Conservation (phyloP, 2,113 vertebrate genomes). For the Circaetus gallicus region DNA sequence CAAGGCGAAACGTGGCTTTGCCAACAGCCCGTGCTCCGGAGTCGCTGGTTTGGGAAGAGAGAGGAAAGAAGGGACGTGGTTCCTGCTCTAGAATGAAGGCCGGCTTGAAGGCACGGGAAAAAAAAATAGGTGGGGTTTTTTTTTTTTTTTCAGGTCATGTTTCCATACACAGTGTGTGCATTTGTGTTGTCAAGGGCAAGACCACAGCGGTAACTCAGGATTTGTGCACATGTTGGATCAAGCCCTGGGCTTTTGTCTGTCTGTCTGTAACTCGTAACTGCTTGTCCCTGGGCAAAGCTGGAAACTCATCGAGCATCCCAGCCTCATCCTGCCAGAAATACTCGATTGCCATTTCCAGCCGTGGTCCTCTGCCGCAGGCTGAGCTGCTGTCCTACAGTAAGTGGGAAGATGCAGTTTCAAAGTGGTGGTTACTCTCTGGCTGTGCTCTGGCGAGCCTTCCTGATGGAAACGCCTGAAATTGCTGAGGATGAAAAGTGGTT, state of each 20-base stretch:
- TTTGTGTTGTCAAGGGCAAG: not conserved
- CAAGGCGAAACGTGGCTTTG: not conserved
- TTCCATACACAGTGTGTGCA: fast-evolving
- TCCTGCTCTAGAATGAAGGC: not conserved
- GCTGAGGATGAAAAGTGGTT: fast-evolving
- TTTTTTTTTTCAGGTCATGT: not conserved
- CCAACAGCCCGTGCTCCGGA: fast-evolving
- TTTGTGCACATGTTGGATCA: fast-evolving
- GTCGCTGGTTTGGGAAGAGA: not conserved
- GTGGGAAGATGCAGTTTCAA: fast-evolving
- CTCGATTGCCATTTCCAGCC: fast-evolving
- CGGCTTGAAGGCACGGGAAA: no score
- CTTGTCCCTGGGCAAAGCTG: not conserved
- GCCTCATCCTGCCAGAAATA: not conserved
- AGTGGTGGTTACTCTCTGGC: no score
- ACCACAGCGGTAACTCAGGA: fast-evolving
- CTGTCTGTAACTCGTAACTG: not conserved
- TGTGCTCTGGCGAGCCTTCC: not conserved
- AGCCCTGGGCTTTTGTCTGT: not conserved
- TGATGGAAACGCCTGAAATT: fast-evolving
- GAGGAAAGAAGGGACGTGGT: not conserved
- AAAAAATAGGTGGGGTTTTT: fast-evolving
- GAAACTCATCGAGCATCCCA: not conserved
- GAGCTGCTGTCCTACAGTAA: fast-evolving
- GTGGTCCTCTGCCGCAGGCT: not conserved